phyloP scores from a whole-genome alignment of 2,888 invertebrate genomes.

The Rhaphigaster nebulosa region DNA sequence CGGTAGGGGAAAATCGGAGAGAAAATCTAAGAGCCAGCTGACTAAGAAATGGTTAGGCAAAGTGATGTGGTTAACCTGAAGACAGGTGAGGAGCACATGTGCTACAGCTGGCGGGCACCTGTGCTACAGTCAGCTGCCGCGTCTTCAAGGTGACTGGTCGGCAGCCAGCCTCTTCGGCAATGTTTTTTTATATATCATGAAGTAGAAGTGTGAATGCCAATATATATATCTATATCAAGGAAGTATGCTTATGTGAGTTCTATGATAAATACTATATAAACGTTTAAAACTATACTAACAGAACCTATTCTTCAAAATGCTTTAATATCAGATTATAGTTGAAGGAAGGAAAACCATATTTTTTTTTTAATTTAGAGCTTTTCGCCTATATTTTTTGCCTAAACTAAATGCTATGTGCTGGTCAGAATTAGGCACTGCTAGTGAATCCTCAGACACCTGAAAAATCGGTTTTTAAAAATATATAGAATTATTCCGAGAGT shows the following conservation, averaged over 20 bases:
- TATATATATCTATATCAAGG: background rate
- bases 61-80: conserved; percentile 2
- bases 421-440: no score
- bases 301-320: no score
- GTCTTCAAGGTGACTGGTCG: background rate
- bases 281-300: no score
- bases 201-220: background rate
- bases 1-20: background rate
- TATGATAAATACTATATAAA: no score
- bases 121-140: background rate
- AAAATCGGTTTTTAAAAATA: no score
- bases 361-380: no score
- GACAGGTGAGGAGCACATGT: conserved; percentile 41
- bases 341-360: no score
- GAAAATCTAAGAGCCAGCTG: background rate
- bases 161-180: background rate
- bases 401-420: no score
- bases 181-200: background rate
- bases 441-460: no score
- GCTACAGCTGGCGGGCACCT: background rate
- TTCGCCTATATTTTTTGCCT: no score
- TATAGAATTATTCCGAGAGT: no score
- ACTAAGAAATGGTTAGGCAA: background rate
- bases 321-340: no score
- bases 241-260: background rate